Percentiles rank a stretch among this genome's conserved stretches.
Conservation (phyloP, 2,888 invertebrate species). For the Branchipolynoe longqiensis region DNA sequence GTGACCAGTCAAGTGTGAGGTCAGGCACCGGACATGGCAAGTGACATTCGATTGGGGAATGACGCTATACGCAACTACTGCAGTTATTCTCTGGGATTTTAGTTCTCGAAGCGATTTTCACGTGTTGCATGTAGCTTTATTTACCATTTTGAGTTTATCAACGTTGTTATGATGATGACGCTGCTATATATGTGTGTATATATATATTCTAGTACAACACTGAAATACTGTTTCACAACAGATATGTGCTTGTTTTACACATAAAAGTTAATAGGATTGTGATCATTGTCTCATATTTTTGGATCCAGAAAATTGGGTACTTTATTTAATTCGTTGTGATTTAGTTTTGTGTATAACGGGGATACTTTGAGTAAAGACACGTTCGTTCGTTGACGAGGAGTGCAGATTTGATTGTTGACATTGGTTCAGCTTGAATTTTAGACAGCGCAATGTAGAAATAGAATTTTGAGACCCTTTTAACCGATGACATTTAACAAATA, state of each 20-base stretch:
- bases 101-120: no score
- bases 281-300: not conserved
- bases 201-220: slow-evolving; percentile 35
- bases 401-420: slow-evolving; percentile 12
- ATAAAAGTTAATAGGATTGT: not conserved
- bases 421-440: slow-evolving; percentile 8
- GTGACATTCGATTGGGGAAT: no score
- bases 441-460: not conserved
- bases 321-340: not conserved
- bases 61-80: no score
- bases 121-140: no score
- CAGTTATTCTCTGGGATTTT: no score
- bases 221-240: not conserved
- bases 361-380: not conserved
- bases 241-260: not conserved
- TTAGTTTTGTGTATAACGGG: no score
- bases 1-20: no score
- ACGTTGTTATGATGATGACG: not conserved
- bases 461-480: not conserved
- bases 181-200: slow-evolving; percentile 42
- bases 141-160: not conserved
- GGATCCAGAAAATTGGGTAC: not conserved
- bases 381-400: not conserved
- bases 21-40: no score
- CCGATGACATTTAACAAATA: no score